These are phyloP conservation scores for Apolygus lucorum DNA, from an alignment of 1,140 invertebrate species.

Conservation along the genomic window DNA sequence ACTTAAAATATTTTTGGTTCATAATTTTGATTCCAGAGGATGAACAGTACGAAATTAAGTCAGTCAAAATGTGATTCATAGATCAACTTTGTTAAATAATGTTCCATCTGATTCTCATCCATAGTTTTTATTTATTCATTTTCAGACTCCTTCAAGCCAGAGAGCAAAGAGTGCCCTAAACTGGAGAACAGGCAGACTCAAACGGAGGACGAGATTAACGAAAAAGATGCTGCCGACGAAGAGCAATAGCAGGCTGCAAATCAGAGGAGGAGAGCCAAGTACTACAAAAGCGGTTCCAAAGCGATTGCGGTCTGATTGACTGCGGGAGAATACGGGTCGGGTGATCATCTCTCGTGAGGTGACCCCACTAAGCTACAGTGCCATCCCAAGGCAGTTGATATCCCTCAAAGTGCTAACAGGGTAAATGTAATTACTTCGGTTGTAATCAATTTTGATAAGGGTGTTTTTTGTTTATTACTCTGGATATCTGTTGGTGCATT, in stretches of 20 bases:
- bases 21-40: no score
- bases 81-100: no score
- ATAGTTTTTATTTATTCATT: no score
- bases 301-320: not conserved
- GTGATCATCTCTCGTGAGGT: not conserved
- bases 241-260: not conserved
- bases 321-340: not conserved
- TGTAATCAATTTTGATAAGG: no score
- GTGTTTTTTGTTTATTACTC: no score
- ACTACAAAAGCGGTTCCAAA: not conserved
- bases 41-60: not conserved
- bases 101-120: no score
- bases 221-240: not conserved
- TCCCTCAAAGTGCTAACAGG: no score
- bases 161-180: not conserved
- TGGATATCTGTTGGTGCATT: no score
- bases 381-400: not conserved
- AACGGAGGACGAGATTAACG: not conserved
- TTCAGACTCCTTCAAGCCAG: not conserved
- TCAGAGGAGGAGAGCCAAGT: not conserved
- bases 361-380: not conserved
- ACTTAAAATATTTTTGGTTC: no score
- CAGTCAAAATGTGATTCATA: not conserved
- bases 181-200: not conserved
- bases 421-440: no score